A percentile compares a stretch with the other conserved stretches of the same genome.
Conservation (phyloP, 1,140 invertebrate species). For the Tribolium castaneum region DNA sequence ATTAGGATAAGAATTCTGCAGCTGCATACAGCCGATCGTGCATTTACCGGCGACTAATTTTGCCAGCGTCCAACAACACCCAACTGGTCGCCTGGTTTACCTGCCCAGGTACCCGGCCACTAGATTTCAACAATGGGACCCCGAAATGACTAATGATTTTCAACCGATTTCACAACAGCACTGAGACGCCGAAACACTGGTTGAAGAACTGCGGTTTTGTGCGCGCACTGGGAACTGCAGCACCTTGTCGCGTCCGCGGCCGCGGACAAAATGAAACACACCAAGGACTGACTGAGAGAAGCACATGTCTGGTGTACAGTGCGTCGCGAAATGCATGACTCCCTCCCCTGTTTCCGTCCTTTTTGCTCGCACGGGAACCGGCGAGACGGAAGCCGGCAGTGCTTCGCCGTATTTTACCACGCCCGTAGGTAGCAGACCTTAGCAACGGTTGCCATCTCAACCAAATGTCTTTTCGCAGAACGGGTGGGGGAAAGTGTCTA, state of each 20-base stretch:
- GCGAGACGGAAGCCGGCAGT: conserved; percentile 21
- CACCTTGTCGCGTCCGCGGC: not conserved
- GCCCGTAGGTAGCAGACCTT: conserved; percentile 47
- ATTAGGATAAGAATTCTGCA: conserved; percentile 2
- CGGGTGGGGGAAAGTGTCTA: conserved; percentile 28
- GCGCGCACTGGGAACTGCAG: not conserved
- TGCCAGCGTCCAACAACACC: conserved; percentile 1
- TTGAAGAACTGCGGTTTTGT: too few species aligned
- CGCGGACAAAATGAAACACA: conserved; percentile 26
- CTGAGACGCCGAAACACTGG: not conserved
- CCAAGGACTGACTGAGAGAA: conserved; percentile 35
- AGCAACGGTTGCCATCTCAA: conserved; percentile 46
- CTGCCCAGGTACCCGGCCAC: conserved; percentile 34
- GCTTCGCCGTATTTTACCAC: conserved; percentile 16
- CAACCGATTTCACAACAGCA: not conserved
- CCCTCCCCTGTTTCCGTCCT: not conserved
- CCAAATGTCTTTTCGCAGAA: conserved; percentile 37
- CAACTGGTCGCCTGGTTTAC: conserved; percentile 35
- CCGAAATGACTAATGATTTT: conserved; percentile 40
- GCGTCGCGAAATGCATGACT: not conserved
- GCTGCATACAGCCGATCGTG: not conserved
- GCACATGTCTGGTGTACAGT: conserved; percentile 40
- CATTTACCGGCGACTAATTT: not conserved
- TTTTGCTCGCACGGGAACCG: not conserved
- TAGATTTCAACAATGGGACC: conserved; percentile 13